phyloP scores from a whole-genome alignment of 2,888 invertebrate species.

The Cerceris rybyensis region DNA sequence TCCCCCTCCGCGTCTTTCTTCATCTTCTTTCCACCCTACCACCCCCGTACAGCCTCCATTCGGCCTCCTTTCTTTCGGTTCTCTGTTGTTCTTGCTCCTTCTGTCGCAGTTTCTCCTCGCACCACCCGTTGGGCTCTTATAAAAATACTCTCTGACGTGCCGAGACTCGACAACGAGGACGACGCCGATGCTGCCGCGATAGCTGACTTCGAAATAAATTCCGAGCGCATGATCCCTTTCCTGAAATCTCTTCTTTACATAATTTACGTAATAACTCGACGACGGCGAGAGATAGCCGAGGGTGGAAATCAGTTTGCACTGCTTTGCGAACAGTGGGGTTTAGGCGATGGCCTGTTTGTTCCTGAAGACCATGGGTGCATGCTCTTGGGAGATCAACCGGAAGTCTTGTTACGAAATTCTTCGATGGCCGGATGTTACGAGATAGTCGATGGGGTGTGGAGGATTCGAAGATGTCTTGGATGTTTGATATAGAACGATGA shows the following conservation, averaged over 20 bases:
- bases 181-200: conserved; percentile 11
- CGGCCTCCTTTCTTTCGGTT: conserved; percentile 31
- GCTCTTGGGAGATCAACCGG: too few relatives aligned
- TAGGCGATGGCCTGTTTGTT: background rate
- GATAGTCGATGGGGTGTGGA: too few relatives aligned
- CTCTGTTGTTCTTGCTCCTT: conserved; percentile 37
- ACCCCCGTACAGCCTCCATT: background rate
- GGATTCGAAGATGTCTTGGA: too few relatives aligned
- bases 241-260: conserved; percentile 67
- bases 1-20: conserved; percentile 16
- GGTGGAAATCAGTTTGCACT: background rate
- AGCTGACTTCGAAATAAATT: conserved; percentile 70
- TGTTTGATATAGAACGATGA: too few relatives aligned
- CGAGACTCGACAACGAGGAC: conserved; percentile 65
- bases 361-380: background rate
- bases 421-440: too few relatives aligned
- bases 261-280: conserved; percentile 73
- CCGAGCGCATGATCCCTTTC: conserved; percentile 68
- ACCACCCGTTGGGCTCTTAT: conserved; percentile 43
- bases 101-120: conserved; percentile 20
- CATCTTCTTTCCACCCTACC: conserved; percentile 17
- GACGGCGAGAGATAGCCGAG: conserved; percentile 15
- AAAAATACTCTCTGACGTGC: conserved; percentile 73
- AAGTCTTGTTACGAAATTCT: too few relatives aligned
- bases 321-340: too few relatives aligned